Evolutionary conservation across 2,797 vertebrate species (phyloP), one percentile per base, ranked within the genome.

Genomic region (Enteromius paludinosus): DNA sequence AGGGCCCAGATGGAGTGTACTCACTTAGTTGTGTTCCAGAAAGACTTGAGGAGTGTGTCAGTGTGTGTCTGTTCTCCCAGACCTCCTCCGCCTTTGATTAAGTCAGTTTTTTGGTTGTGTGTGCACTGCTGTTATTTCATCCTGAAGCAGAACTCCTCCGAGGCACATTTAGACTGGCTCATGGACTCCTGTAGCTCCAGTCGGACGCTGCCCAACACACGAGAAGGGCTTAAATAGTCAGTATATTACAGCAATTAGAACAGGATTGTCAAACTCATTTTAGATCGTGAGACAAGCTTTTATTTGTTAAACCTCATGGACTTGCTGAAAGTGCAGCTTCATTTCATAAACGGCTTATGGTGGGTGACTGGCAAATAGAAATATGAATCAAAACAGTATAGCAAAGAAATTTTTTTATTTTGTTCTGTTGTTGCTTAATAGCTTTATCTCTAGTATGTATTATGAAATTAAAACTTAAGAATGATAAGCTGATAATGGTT

Each of bases 11-110:
- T 66, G 54, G 23, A 66, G 43, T 38, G 43, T 61, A 61, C 82
- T 76, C 49, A 73, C 15, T 77, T 12, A 35, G 72, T 69, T 75
- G 8, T 70, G 56, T 78, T 78, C 43, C 56, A 76, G 56, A 61
- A 76, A 62, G 74, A 15, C 56, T 76, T 76, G 84, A 54, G 87
- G 78, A 65, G 69, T 89, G 83, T 91, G 84, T 92, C 20, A 30
- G 79, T 69, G 71, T 78, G 52, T 28, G 33, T 78, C 72, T 54
- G 65, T 84, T 76, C 74, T 62, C 56, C 23, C 74, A 61, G 38
- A 62, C 56, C 56, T 76, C 54, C 73, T 61, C 74, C 41, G 38
- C 38, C 23, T 76, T 76, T 76, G 15, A 76, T 76, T 76, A 49
- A 62, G 65, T 86, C 56, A 14, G 35, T 65, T 30, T 52, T 61